These are phyloP conservation scores for Aegithalos caudatus DNA, from an alignment of 2,113 vertebrate species.

Conservation along the genomic window DNA sequence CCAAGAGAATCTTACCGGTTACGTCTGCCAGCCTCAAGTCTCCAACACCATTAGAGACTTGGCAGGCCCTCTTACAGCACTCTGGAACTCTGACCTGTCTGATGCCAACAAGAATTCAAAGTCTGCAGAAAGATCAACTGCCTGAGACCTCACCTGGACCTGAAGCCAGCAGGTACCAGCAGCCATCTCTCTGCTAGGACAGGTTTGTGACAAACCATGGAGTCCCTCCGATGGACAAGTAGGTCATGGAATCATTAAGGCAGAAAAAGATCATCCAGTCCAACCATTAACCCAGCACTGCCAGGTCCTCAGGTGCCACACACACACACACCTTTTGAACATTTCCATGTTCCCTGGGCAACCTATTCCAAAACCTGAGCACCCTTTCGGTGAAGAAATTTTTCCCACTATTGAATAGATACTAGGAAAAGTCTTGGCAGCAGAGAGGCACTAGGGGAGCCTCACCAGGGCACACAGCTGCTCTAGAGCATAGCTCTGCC, in stretches of 20 bases:
- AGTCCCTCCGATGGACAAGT: not conserved
- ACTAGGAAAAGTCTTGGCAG: not conserved
- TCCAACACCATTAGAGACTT: not conserved
- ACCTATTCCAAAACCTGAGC: not conserved
- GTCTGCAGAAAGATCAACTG: not conserved
- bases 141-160: not conserved
- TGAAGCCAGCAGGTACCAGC: not conserved
- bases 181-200: not conserved
- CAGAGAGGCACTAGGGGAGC: rapidly evolving
- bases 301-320: not conserved
- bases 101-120: not conserved
- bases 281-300: not conserved
- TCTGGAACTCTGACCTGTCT: rapidly evolving
- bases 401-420: not conserved
- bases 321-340: not conserved
- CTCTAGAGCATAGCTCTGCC: not conserved
- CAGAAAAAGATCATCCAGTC: not conserved
- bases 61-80: not conserved
- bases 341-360: not conserved
- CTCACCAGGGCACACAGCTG: rapidly evolving
- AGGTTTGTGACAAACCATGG: not conserved
- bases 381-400: not conserved
- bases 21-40: not conserved
- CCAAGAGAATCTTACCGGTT: not conserved
- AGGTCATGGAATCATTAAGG: not conserved